Evolutionary conservation across 2,888 invertebrate genomes (phyloP).

Genomic region (Tipula lateralis): DNA sequence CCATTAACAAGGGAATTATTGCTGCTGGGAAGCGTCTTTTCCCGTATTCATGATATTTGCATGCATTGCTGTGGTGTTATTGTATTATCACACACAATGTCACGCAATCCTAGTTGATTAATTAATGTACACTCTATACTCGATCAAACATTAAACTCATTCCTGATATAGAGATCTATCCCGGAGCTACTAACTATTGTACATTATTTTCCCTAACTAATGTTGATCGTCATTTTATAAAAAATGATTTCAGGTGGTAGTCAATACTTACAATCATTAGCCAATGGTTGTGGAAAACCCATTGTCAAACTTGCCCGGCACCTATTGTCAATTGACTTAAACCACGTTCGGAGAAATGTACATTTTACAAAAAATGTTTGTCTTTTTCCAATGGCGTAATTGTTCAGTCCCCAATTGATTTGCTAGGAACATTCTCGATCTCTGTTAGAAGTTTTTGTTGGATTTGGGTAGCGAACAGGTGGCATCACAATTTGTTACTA

Average conservation of each 20-base stretch:
- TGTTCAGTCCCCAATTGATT: constrained; percentile 33
- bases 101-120: constrained; percentile 46
- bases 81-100: constrained; percentile 43
- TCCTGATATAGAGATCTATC: constrained; percentile 35
- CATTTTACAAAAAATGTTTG: constrained; percentile 57
- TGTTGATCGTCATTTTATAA: constrained; percentile 52
- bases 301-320: constrained; percentile 32
- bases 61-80: not conserved
- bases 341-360: constrained; percentile 52
- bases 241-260: constrained; percentile 55
- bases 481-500: constrained; percentile 28
- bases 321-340: constrained; percentile 37
- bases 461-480: constrained; percentile 32
- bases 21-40: not conserved
- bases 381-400: constrained; percentile 45
- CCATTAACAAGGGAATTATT: constrained; percentile 34
- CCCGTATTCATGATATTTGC: not conserved
- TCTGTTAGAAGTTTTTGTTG: constrained; percentile 32
- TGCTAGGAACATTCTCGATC: constrained; percentile 33
- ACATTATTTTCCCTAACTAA: constrained; percentile 36
- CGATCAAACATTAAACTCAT: constrained; percentile 45
- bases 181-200: constrained; percentile 34
- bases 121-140: constrained; percentile 47
- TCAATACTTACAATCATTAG: constrained; percentile 46
- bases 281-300: not conserved